These are phyloP conservation scores for Morpho helenor DNA, from an alignment of 2,888 invertebrate species.

Conservation along the genomic window DNA sequence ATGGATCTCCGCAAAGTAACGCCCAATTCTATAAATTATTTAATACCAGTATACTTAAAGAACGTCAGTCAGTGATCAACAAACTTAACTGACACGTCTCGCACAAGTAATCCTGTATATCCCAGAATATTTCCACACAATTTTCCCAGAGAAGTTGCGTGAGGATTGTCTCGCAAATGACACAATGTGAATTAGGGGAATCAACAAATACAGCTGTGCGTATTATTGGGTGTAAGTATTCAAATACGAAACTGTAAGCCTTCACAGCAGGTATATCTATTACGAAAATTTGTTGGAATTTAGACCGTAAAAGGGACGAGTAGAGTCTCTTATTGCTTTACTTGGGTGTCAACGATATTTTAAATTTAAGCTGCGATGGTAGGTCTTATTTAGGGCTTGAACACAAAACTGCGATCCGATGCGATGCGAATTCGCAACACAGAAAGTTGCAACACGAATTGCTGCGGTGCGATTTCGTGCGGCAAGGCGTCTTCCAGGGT, in stretches of 20 bases:
- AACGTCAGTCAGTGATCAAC: neutral
- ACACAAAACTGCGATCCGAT: too few species aligned
- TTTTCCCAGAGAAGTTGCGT: constrained; percentile 25
- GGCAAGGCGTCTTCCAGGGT: too few species aligned
- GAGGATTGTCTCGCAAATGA: constrained; percentile 30
- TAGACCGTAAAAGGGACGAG: too few species aligned
- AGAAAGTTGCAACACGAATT: too few species aligned
- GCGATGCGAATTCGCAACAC: too few species aligned
- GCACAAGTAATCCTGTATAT: constrained; percentile 20
- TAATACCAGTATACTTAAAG: neutral
- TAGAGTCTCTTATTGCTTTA: too few species aligned
- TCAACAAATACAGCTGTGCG: constrained; percentile 23
- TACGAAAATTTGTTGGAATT: neutral
- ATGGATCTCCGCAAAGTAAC: too few species aligned
- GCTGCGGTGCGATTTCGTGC: too few species aligned
- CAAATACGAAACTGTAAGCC: constrained; percentile 21
- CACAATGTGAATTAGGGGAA: constrained; percentile 30
- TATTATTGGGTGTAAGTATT: constrained; percentile 28
- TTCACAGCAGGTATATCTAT: constrained; percentile 23
- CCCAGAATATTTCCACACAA: constrained; percentile 25
- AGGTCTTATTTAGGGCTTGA: too few species aligned
- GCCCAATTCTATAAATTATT: too few species aligned
- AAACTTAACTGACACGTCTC: constrained; percentile 4
- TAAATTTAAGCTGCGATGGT: too few species aligned
- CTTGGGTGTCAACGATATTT: too few species aligned